Conservation (phyloP, 53 echinoderm and acorn worm species). For the Echinometra lucunter region DNA sequence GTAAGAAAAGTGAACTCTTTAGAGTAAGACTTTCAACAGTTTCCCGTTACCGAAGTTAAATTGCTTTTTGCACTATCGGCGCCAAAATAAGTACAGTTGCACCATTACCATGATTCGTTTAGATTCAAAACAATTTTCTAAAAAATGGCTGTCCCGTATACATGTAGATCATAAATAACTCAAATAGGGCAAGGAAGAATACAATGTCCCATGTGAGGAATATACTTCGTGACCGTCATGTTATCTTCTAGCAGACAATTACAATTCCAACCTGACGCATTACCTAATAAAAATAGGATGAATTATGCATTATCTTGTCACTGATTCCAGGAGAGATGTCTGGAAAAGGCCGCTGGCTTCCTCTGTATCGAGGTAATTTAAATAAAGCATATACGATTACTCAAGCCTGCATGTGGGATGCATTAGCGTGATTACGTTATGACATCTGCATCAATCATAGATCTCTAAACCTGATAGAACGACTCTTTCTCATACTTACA, state of each 20-base stretch:
- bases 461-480: background rate
- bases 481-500: background rate
- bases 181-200: background rate
- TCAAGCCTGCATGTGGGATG: background rate
- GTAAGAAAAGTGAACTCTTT: too few relatives aligned
- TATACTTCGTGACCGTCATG: background rate
- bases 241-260: background rate
- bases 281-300: background rate
- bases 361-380: background rate
- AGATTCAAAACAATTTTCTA: background rate
- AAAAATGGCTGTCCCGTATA: background rate
- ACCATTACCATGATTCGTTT: background rate
- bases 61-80: too few relatives aligned
- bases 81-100: background rate
- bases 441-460: background rate
- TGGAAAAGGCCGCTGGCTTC: background rate
- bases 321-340: background rate
- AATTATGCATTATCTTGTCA: background rate
- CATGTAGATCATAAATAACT: background rate
- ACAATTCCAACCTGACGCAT: background rate
- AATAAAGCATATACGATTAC: slow-evolving; percentile 2
- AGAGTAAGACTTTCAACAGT: background rate
- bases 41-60: background rate
- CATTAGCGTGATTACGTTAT: slow-evolving; percentile 24
- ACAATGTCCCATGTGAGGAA: background rate